Evolutionary conservation across 2,888 invertebrate genomes (phyloP).

Genomic region (Stenoptilia bipunctidactyla): DNA sequence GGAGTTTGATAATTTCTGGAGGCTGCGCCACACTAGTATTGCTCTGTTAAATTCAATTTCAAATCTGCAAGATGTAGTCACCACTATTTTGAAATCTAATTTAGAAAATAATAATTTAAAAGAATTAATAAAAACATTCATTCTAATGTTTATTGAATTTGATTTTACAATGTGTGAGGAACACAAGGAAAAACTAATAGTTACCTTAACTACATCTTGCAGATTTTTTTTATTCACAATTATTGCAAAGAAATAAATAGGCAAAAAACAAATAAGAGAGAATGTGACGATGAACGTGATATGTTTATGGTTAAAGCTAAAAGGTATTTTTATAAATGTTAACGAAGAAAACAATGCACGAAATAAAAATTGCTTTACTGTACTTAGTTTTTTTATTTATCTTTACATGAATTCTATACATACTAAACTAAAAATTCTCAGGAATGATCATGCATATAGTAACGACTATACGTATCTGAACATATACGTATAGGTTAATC

Average conservation of each 20-base stretch:
- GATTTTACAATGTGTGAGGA: conserved; percentile 2
- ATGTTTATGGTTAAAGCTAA: conserved; percentile 7
- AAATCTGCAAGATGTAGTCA: not conserved
- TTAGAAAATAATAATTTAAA: conserved; percentile 3
- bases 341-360: conserved; percentile 6
- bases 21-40: too few relatives aligned
- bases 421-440: too few relatives aligned
- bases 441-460: too few relatives aligned
- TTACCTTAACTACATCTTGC: conserved; percentile 11
- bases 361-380: not conserved
- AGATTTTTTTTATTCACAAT: conserved; percentile 13
- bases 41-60: conserved; percentile 1
- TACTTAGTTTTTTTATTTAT: not conserved
- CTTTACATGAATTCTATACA: not conserved
- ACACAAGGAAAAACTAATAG: conserved; percentile 5
- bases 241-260: conserved; percentile 11
- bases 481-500: too few relatives aligned
- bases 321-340: conserved; percentile 5
- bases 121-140: conserved; percentile 6
- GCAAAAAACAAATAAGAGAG: conserved; percentile 3
- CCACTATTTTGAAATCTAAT: not conserved
- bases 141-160: conserved; percentile 4
- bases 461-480: too few relatives aligned
- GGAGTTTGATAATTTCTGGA: too few relatives aligned
- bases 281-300: conserved; percentile 11